phyloP scores from a whole-genome alignment of 2,797 vertebrate genomes.

The Gila robusta region DNA sequence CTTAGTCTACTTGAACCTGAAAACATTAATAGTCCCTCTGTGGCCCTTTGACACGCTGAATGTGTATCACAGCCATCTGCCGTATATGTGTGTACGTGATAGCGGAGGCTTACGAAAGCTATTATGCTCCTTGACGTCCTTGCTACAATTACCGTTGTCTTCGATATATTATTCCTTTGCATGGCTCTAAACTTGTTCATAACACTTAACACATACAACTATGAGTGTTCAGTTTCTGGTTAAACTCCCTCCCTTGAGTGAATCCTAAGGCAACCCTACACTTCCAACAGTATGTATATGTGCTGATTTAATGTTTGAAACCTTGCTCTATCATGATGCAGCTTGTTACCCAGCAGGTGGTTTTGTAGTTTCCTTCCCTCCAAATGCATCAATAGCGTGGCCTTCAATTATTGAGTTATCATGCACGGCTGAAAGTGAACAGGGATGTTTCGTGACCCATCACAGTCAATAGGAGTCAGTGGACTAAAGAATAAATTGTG shows the following conservation, averaged over 20 bases:
- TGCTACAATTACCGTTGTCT: slow-evolving; percentile 21
- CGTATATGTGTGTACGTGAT: slow-evolving; percentile 46
- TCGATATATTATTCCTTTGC: not conserved
- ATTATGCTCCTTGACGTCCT: slow-evolving; percentile 8
- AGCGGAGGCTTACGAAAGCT: not conserved
- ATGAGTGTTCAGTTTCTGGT: not conserved
- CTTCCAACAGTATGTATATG: not conserved
- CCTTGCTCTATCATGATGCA: slow-evolving; percentile 42
- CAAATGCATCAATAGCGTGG: slow-evolving; percentile 50
- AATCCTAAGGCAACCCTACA: slow-evolving; percentile 29
- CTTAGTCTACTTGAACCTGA: slow-evolving; percentile 77
- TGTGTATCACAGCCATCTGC: slow-evolving; percentile 74
- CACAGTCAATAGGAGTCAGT: slow-evolving; percentile 37
- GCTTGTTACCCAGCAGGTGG: slow-evolving; percentile 43
- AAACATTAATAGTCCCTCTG: slow-evolving; percentile 75
- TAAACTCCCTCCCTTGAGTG: slow-evolving; percentile 27
- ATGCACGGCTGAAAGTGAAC: slow-evolving; percentile 31
- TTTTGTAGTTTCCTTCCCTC: slow-evolving; percentile 37
- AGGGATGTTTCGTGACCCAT: slow-evolving; percentile 46
- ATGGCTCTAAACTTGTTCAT: not conserved
- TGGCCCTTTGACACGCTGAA: slow-evolving; percentile 58
- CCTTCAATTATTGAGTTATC: slow-evolving; percentile 56
- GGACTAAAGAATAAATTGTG: slow-evolving; percentile 35
- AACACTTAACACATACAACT: not conserved
- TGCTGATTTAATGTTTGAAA: slow-evolving; percentile 40